A percentile compares a stretch with the other conserved stretches of the same genome.
These are phyloP conservation scores for Gymnocephalus cernua DNA, from an alignment of 2,113 vertebrate species.

Conservation along the genomic window DNA sequence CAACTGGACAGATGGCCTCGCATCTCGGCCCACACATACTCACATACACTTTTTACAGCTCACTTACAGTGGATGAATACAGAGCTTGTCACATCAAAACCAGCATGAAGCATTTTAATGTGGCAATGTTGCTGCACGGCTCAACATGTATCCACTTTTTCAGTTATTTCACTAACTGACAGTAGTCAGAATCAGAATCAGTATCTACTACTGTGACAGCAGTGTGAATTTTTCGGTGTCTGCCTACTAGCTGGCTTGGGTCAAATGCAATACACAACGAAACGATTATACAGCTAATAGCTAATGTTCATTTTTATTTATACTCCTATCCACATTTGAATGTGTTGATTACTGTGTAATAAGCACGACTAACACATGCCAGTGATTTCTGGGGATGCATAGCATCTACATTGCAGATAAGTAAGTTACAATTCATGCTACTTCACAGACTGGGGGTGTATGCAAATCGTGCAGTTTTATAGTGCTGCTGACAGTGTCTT, in stretches of 20 bases:
- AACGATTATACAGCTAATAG: background rate
- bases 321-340: background rate
- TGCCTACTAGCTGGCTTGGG: background rate
- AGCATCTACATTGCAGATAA: background rate
- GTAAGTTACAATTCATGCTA: background rate
- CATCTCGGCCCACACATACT: background rate
- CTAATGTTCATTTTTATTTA: background rate
- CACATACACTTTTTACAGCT: constrained; percentile 10
- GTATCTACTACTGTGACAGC: background rate
- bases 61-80: constrained; percentile 17
- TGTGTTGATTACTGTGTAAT: background rate
- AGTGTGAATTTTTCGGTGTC: background rate
- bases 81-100: constrained; percentile 15
- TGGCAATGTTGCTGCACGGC: constrained; percentile 2
- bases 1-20: constrained; percentile 54
- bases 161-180: constrained; percentile 9
- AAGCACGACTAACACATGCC: background rate
- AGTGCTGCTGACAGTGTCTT: constrained; percentile 20
- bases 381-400: background rate
- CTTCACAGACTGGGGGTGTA: background rate
- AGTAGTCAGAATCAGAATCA: background rate
- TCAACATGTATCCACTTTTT: background rate
- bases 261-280: background rate
- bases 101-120: constrained; percentile 9
- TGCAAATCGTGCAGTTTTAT: constrained; percentile 34